A percentile compares a stretch with the other conserved stretches of the same genome.
Conservation (phyloP, 2,888 invertebrate species). For the Lepidocyrtinus sp. region DNA sequence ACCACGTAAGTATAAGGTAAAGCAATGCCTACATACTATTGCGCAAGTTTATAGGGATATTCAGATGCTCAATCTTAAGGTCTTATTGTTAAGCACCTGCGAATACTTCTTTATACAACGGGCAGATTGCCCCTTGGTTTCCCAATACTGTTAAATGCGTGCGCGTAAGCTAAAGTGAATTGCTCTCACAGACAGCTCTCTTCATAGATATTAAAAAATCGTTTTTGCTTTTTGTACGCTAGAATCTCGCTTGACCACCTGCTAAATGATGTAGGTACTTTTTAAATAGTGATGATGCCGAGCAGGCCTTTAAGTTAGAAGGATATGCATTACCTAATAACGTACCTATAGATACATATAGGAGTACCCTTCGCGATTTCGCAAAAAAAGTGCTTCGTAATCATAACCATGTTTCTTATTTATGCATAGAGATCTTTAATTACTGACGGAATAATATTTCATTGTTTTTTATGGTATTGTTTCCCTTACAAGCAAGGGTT, state of each 20-base stretch:
- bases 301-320: too few relatives aligned
- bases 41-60: neutral
- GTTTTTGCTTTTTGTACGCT: neutral
- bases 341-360: neutral
- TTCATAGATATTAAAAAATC: neutral
- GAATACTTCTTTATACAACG: too few relatives aligned
- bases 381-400: neutral
- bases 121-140: too few relatives aligned
- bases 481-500: too few relatives aligned
- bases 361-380: too few relatives aligned
- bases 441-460: neutral
- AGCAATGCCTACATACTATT: too few relatives aligned
- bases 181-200: too few relatives aligned
- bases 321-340: too few relatives aligned
- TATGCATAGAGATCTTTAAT: neutral
- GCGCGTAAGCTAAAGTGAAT: too few relatives aligned
- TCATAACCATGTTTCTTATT: too few relatives aligned
- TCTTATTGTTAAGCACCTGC: neutral
- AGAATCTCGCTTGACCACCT: neutral
- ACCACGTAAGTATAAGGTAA: too few relatives aligned
- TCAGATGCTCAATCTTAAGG: neutral
- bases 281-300: neutral
- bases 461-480: neutral
- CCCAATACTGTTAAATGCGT: too few relatives aligned
- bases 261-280: neutral